A percentile compares a stretch with the other conserved stretches of the same genome.
These are phyloP conservation scores for Dasypus novemcinctus DNA, from an alignment of 2,113 vertebrate species.

Conservation along the genomic window DNA sequence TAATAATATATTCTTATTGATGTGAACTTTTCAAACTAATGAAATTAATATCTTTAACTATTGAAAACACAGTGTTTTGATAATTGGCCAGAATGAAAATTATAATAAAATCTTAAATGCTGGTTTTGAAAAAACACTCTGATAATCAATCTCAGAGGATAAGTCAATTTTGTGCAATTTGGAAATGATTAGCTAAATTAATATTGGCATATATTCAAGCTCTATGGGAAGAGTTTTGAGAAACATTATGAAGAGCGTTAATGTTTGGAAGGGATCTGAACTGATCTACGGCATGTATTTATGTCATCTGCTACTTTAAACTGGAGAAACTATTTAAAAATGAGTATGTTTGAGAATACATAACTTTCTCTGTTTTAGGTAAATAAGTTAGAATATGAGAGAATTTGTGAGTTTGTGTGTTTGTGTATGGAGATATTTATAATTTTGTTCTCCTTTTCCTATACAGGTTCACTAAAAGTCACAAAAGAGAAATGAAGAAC, in stretches of 20 bases:
- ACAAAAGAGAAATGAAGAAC: not conserved
- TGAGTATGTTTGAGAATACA: not conserved
- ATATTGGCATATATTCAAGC: not conserved
- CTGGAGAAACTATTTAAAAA: not conserved
- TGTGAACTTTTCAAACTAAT: not conserved
- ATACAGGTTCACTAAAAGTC: not conserved
- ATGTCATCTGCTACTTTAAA: not conserved
- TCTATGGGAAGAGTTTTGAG: not conserved
- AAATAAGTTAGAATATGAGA: too few species aligned
- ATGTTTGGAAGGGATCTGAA: not conserved
- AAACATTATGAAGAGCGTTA: not conserved
- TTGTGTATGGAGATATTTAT: not conserved
- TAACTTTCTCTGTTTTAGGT: not conserved
- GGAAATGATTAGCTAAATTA: not conserved
- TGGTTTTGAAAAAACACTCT: not conserved
- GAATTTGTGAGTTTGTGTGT: too few species aligned
- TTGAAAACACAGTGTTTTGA: not conserved
- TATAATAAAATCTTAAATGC: not conserved
- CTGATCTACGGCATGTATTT: not conserved
- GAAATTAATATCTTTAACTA: not conserved
- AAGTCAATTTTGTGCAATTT: not conserved
- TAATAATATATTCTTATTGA: not conserved
- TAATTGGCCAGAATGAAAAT: not conserved
- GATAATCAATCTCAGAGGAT: not conserved
- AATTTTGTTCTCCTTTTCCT: not conserved